Base-by-base conservation (phyloP, 2,797 vertebrate species). In the Leptoclinus maculatus region DNA sequence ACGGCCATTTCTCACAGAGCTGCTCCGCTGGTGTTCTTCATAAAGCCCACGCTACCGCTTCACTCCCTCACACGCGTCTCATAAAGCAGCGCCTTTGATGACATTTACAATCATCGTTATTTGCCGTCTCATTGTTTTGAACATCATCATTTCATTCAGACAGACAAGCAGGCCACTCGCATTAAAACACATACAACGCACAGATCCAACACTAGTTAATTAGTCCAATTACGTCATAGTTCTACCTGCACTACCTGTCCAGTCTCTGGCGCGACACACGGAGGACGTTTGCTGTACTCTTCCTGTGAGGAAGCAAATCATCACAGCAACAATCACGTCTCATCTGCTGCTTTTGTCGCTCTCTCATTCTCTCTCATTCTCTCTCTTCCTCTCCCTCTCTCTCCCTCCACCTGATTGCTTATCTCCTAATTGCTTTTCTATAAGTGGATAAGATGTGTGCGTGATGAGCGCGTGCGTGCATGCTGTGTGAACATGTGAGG, bases 361-460 rank as follows among this genome's bases (percentile, higher is more conserved):
- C 72, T 36, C 74, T 75, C 43, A 32, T 38, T 65, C 54, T 71
- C 36, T 57, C 58, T 59, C 27, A 3, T 27, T 19, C 16, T 9
- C 66, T 56, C 23, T 2, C 43, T 45, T 6, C 25, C 49, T 74
- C 84, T 82, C 71, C 62, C 60, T 53, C 60, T 58, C 39, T 74
- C 83, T 81, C 72, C 17, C 62, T 74, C 79, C 62, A 82, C 76
- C 77, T 75, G 74, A 80, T 80, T 84, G 82, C 85, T 87, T 90
- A 88, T 89, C 87, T 90, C 68, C 58, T 91, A 89, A 93, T 91
- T 86, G 77, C 77, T 80, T 84, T 83, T 84, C 87, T 82, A 81
- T 87, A 90, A 92, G 83, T 80, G 79, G 84, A 87, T 88, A 54
- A 78, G 83, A 76, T 60, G 74, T 74, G 78, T 54, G 68, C 4